Evolutionary conservation across 2,888 invertebrate species (phyloP), one percentile per base, ranked within the genome.

Genomic region (Ophion ventricosus): DNA sequence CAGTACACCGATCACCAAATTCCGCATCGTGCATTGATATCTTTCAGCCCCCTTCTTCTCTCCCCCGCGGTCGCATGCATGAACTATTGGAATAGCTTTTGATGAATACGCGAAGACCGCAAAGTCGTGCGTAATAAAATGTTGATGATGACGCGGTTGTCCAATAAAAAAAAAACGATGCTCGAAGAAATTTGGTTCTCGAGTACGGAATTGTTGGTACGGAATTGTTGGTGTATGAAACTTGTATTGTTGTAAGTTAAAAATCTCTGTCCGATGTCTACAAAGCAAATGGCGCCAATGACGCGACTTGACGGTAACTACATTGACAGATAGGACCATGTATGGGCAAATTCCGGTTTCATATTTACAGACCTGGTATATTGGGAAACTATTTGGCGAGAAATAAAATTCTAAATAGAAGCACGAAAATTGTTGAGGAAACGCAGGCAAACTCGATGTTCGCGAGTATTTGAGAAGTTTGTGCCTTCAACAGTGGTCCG

Each of bases 401-500:
- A 26, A 26, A 66, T 56, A 63, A 54, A 63, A 29, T 25, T 23
- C 29, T 56, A 14, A 70, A 63, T 70, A 64, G 5, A 74, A 11
- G 56, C 25, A 26, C 20, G 40, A 59, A 69, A 23, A 63, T 25
- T 74, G 59, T 35, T 67, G 61, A 23, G 25, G 74, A 63, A 79
- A 49, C 64, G 40, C 49, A 17, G 61, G 49, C 43, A 77, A 67
- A 57, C 40, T 43, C 26, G 8, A 43, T 70, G 23, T 61, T 80
- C 70, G 40, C 59, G 49, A 17, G 76, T 83, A 80, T 83, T 80
- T 54, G 73, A 61, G 77, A 83, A 83, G 77, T 83, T 83, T 25
- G 49, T 49, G 4, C 49, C 49, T 49, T 17, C 61, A 63, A 67
- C 83, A 63, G 77, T 63, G 54, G 63, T 49, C 23, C 25, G 1